These are phyloP conservation scores for Drosophila ogumai DNA, from an alignment of 1,140 invertebrate species.

Conservation along the genomic window DNA sequence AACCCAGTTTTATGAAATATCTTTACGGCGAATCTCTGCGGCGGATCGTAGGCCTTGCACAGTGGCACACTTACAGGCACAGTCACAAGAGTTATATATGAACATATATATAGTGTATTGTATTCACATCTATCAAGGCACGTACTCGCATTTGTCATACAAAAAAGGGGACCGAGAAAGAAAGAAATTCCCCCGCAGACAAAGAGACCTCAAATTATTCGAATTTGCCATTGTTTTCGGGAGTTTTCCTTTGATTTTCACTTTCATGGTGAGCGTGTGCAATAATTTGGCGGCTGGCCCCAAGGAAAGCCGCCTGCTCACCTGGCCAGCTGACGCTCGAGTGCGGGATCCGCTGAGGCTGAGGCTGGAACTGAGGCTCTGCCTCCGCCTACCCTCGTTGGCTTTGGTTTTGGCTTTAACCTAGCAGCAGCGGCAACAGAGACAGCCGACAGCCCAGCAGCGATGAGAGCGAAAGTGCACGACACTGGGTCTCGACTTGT, in stretches of 20 bases:
- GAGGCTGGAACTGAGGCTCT: not conserved
- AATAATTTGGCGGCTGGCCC: conserved; percentile 49
- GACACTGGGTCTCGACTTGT: conserved; percentile 51
- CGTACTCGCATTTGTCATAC: conserved; percentile 54
- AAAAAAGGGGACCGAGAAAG: conserved; percentile 1
- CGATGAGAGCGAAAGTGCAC: conserved; percentile 79
- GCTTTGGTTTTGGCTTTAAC: conserved; percentile 8
- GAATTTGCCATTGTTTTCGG: conserved; percentile 77
- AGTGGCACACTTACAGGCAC: conserved; percentile 60
- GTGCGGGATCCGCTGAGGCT: conserved; percentile 43
- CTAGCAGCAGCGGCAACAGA: conserved; percentile 2
- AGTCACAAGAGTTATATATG: conserved; percentile 8
- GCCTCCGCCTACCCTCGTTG: conserved; percentile 1
- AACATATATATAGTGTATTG: conserved; percentile 8
- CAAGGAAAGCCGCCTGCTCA: conserved; percentile 61
- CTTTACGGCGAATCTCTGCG: conserved; percentile 51
- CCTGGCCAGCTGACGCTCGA: conserved; percentile 66
- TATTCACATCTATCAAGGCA: conserved; percentile 57
- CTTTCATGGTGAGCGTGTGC: conserved; percentile 66
- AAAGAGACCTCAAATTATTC: conserved; percentile 71
- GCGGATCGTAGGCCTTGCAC: conserved; percentile 45
- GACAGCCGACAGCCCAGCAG: conserved; percentile 36
- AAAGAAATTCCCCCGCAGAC: conserved; percentile 42
- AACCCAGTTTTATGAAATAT: conserved; percentile 46
- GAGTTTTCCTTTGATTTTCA: conserved; percentile 73